These are phyloP conservation scores for Cephus pygmeus DNA, from an alignment of 2,888 invertebrate genomes.

Conservation along the genomic window DNA sequence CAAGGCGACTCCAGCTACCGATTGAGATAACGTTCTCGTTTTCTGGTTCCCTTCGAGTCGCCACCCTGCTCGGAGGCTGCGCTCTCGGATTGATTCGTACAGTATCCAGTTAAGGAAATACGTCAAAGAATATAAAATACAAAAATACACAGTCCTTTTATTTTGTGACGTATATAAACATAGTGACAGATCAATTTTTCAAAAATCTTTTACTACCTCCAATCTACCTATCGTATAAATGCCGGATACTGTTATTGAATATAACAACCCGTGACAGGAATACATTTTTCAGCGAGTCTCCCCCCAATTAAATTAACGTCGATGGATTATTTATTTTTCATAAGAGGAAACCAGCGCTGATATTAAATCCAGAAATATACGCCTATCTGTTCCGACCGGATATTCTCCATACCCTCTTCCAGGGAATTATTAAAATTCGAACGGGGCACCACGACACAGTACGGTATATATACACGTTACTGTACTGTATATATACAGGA, in stretches of 20 bases:
- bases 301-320: constrained; percentile 42
- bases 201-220: not conserved
- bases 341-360: constrained; percentile 26
- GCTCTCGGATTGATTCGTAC: too few species aligned
- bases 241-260: not conserved
- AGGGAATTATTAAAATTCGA: constrained; percentile 58
- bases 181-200: not conserved
- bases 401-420: constrained; percentile 22
- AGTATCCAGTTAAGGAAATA: too few species aligned
- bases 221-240: not conserved
- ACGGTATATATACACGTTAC: constrained; percentile 26
- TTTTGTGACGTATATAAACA: not conserved
- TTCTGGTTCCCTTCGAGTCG: too few species aligned
- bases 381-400: constrained; percentile 20
- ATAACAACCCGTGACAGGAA: not conserved
- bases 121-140: not conserved
- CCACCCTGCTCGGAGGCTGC: too few species aligned
- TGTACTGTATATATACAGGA: constrained; percentile 38
- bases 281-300: not conserved
- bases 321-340: constrained; percentile 47
- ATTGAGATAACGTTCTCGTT: too few species aligned
- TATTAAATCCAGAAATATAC: constrained; percentile 23
- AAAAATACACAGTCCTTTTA: not conserved
- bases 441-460: constrained; percentile 28
- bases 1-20: too few species aligned